Evolutionary conservation across 23 tunicate species (phyloP).

Genomic region (Corella eumyota): DNA sequence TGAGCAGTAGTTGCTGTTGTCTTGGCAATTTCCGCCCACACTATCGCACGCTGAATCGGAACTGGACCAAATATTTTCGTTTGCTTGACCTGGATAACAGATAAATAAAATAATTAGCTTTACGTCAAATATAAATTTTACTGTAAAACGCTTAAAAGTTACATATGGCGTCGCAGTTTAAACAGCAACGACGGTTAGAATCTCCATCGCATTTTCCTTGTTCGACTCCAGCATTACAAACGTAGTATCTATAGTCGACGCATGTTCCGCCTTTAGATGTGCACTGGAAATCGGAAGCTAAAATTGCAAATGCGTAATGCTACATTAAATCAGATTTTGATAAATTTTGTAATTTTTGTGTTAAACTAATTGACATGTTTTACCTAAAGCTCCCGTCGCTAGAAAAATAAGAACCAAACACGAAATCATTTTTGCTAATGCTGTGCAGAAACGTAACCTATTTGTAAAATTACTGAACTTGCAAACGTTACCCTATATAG

Average conservation of each 20-base stretch:
- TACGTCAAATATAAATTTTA: too few species aligned
- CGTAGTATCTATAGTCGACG: conserved; percentile 74
- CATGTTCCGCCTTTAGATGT: conserved; percentile 65
- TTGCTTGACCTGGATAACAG: conserved; percentile 10
- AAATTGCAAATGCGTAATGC: too few species aligned
- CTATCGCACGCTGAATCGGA: conserved; percentile 38
- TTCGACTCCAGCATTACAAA: conserved; percentile 73
- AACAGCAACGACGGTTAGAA: conserved; percentile 57
- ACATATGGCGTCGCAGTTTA: conserved; percentile 39
- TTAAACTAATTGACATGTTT: too few species aligned
- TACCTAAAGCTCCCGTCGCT: too few species aligned
- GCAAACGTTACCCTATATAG: too few species aligned
- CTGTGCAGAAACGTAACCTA: too few species aligned
- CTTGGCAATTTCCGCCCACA: conserved; percentile 62
- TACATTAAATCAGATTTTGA: too few species aligned
- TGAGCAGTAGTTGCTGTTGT: conserved; percentile 68
- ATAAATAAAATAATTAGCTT: too few species aligned
- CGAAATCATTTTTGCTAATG: too few species aligned
- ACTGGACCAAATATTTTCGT: conserved; percentile 14
- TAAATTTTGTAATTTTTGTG: too few species aligned
- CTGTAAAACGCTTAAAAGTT: background rate
- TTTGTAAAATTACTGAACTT: too few species aligned
- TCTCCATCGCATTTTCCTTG: conserved; percentile 69
- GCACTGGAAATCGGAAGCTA: conserved; percentile 27
- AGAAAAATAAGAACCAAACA: too few species aligned